Conservation (phyloP, 2,888 invertebrate genomes). For the Eupithecia centaureata region DNA sequence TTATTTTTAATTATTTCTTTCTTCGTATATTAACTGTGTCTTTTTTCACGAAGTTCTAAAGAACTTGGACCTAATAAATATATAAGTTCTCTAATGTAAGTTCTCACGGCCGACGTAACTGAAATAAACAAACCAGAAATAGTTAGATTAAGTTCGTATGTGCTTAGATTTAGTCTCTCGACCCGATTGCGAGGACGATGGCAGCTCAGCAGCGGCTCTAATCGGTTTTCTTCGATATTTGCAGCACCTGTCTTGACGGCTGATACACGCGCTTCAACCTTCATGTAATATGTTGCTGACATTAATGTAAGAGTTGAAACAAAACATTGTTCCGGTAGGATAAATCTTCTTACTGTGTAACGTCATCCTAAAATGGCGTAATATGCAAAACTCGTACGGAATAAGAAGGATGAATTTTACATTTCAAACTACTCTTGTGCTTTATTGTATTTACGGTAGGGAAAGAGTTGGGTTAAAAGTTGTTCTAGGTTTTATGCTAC, state of each 20-base stretch:
- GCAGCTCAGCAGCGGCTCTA: constrained; percentile 25
- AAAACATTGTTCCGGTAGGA: background rate
- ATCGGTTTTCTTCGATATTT: constrained; percentile 36
- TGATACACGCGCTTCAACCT: background rate
- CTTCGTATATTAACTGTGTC: no score
- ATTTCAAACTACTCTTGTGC: background rate
- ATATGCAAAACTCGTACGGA: background rate
- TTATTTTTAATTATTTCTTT: no score
- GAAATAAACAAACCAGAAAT: background rate
- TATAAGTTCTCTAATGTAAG: no score
- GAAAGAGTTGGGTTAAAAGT: background rate
- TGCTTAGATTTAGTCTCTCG: constrained; percentile 25
- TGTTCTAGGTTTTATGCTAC: constrained; percentile 11
- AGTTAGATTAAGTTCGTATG: constrained; percentile 11
- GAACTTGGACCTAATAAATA: no score
- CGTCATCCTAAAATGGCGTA: background rate
- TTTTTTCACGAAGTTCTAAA: background rate
- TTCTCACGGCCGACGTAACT: no score
- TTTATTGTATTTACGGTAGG: background rate
- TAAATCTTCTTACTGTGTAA: background rate
- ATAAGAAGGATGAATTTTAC: background rate
- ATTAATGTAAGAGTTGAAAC: background rate
- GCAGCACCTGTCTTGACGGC: constrained; percentile 16
- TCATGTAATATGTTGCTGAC: background rate
- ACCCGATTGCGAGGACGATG: constrained; percentile 35